Evolutionary conservation across 2,113 vertebrate species (phyloP).

Genomic region (Dolichallabes microphthalmus): DNA sequence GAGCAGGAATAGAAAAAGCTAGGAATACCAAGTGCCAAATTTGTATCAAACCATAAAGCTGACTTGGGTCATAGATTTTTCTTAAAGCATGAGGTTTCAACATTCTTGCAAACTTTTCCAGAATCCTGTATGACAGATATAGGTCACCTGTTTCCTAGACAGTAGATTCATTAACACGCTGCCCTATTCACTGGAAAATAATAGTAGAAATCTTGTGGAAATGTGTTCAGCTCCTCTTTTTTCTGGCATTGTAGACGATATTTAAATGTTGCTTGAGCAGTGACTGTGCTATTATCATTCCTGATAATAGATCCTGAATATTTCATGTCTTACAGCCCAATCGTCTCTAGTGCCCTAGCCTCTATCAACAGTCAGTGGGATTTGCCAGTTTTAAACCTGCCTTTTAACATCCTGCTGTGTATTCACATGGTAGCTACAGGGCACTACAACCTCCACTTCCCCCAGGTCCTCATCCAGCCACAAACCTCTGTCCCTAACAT

Average conservation of each 20-base stretch:
- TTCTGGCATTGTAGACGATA: not conserved
- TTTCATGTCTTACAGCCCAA: conserved; percentile 73
- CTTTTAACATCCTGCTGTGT: conserved; percentile 89
- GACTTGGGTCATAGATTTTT: not conserved
- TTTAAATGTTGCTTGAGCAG: not conserved
- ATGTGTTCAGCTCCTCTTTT: not conserved
- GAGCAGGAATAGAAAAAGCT: not conserved
- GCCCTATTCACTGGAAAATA: not conserved
- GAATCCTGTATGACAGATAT: not conserved
- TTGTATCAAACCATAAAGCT: not conserved
- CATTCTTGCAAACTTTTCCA: not conserved
- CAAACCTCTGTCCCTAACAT: conserved; percentile 75
- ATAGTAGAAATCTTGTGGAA: not conserved
- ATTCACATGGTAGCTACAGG: conserved; percentile 87
- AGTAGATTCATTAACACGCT: not conserved
- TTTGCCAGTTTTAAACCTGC: conserved; percentile 89
- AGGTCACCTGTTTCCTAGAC: not conserved
- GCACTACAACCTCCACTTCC: conserved; percentile 85
- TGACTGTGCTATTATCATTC: not conserved
- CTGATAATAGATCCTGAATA: conserved; percentile 7
- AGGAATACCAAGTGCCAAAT: not conserved
- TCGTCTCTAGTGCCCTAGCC: conserved; percentile 84
- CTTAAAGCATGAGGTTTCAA: not conserved
- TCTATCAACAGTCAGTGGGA: conserved; percentile 89
- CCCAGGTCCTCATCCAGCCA: conserved; percentile 73